These are phyloP conservation scores for Phorcus lineatus DNA, from an alignment of 2,888 invertebrate species.

Conservation along the genomic window DNA sequence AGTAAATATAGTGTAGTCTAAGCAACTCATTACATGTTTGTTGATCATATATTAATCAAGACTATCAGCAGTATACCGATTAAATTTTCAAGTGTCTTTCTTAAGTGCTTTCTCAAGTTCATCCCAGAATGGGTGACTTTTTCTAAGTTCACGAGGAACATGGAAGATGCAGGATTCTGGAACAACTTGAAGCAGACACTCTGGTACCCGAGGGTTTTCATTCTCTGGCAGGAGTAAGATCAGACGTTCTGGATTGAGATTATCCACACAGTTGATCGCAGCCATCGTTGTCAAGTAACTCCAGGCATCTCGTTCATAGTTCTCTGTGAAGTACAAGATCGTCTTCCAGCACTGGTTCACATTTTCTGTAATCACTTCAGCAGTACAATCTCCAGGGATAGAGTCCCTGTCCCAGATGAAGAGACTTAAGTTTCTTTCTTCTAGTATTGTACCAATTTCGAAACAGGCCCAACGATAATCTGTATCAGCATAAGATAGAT, in stretches of 20 bases:
- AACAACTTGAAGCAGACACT: conserved; percentile 1
- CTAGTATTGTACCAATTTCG: background rate
- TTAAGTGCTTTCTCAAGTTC: too few species aligned
- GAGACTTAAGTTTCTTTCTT: background rate
- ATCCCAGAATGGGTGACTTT: too few species aligned
- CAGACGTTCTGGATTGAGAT: background rate
- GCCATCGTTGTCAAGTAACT: background rate
- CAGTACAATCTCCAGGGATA: background rate
- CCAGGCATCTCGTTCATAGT: background rate
- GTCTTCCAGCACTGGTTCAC: background rate
- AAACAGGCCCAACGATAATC: background rate
- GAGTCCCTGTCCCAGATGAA: background rate
- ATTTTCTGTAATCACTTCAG: background rate
- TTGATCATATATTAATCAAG: too few species aligned
- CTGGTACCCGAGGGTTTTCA: background rate
- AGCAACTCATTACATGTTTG: too few species aligned
- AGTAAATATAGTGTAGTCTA: too few species aligned
- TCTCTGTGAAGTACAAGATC: background rate
- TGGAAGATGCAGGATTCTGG: background rate
- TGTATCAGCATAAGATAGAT: background rate
- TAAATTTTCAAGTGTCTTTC: too few species aligned
- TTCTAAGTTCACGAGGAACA: too few species aligned
- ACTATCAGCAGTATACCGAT: too few species aligned
- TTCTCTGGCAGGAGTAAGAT: background rate
- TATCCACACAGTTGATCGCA: background rate